Base-by-base conservation (phyloP, 1,140 invertebrate genomes). In the Probaryconus sp. region DNA sequence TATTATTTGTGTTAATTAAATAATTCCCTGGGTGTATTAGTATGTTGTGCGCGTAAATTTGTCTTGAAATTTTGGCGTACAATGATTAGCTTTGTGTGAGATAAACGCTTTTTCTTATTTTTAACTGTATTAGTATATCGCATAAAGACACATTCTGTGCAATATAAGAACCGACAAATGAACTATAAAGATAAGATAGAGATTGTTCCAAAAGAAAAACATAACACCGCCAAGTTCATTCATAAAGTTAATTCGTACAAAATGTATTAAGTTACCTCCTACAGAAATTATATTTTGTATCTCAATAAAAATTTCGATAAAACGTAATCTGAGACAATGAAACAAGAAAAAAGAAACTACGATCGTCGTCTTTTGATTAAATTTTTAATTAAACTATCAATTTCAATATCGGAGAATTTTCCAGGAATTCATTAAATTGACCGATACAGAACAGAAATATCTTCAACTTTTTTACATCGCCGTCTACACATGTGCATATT, bases 181-280 rank as follows among this genome's bases (percentile, higher is more conserved):
- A 63, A 68, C 63, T 63, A 56, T 48, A 51, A 67, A 67, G 70
- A 74, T 74, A 74, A 74, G 63, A 67, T 51, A 50, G 61, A 63
- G 48, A 60, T 74, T 50, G 26, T 67, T 53, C 65, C 65, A 58
- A 67, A 67, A 37, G 50, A 26, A 33, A 61, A 17, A 4, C 37
- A 5, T 14, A 40, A 50, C 65, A 61, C 63, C 42, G 24, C 20
- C 21, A 47, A 48, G 47, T 73, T 67, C 61, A 67, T 55, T 48
- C 48, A 50, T 17, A 37, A 43, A 9, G 30, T 33, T 38, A 40
- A 55, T 63, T 48, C 50, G 17, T 48, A 10, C 9, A 1, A 3
- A n/a, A n/a, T n/a, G n/a, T n/a, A n/a, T n/a, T n/a, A n/a, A n/a
- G n/a, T n/a, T n/a, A n/a, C n/a, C n/a, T n/a, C n/a, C n/a, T n/a